Base-by-base conservation (phyloP, 2,888 invertebrate genomes). In the Epistrophe eligans region DNA sequence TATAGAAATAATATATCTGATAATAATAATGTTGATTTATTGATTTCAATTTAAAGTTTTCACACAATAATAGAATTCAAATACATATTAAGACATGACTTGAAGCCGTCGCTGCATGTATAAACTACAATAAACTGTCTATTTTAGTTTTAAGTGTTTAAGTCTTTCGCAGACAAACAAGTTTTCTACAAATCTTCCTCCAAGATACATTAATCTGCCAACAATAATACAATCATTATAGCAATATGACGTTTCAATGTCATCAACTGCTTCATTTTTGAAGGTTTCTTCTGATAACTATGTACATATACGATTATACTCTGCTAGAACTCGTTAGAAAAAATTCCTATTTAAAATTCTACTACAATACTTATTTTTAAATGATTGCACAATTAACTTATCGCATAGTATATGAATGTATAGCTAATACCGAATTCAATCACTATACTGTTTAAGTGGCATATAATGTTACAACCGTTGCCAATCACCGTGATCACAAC, bases 371-470 rank as follows among this genome's bases (percentile, higher is more conserved):
- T 67, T 6, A 50, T 48, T 48, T 38, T 66, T 48, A 48, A 24
- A 66, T 66, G 48, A 48, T 66, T 66, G 35, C 50, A 50, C 50
- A 67, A 67, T 50, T 67, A 67, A 11, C 17, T 45, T 45, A 64
- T 45, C 64, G 10, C 45, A 45, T 4, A 6, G 6, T 6, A 7
- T 32, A 43, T 28, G n/a, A 24, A 24, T 24, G 24, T 24, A 3
- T 28, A 60, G 1, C 8, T 62, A 43, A 11, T 43, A 62, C 24
- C 7, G 4, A 62, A 40, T 15, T 62, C 24, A 24, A 62, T 43
- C 9, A 43, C 35, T 15, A 24, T 40, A 8, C 15, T 28, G 15
- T 57, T 35, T n/a, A 11, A 64, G 7, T 28, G 9, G 24, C n/a
- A 32, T 64, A 32, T 64, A 32, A 28, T 64, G 32, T 58, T 38